Conservation (phyloP, 2,888 invertebrate species). For the Isoperla grammatica region DNA sequence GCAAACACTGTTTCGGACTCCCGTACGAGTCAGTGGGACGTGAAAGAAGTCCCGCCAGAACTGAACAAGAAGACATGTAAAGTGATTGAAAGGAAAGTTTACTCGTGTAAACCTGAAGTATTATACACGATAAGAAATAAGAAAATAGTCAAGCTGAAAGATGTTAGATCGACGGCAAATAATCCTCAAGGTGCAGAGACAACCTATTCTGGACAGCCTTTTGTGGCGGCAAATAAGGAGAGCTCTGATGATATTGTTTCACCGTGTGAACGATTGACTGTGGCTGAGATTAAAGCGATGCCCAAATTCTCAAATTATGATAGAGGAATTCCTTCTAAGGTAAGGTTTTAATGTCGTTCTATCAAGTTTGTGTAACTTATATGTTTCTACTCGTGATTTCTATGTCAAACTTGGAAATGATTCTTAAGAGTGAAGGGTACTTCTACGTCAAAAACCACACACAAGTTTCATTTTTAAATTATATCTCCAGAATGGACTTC, state of each 20-base stretch:
- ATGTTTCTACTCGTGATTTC: too few relatives aligned
- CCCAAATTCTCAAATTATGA: constrained; percentile 51
- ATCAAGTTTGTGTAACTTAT: too few relatives aligned
- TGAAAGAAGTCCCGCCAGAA: constrained; percentile 38
- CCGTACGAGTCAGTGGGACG: constrained; percentile 42
- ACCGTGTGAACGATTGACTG: constrained; percentile 41
- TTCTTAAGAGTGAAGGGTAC: too few relatives aligned
- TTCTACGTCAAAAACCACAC: too few relatives aligned
- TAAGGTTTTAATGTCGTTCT: too few relatives aligned
- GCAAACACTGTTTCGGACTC: neutral
- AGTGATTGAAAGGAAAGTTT: constrained; percentile 20
- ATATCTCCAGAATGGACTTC: too few relatives aligned
- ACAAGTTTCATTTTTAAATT: too few relatives aligned
- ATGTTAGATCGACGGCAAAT: constrained; percentile 13
- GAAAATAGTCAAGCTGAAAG: constrained; percentile 45
- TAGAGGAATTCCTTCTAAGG: constrained; percentile 44
- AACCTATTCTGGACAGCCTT: too few relatives aligned
- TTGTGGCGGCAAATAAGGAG: neutral
- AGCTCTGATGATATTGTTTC: too few relatives aligned
- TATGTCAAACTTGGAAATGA: too few relatives aligned
- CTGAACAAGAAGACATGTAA: neutral
- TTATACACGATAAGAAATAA: constrained; percentile 51
- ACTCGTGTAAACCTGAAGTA: constrained; percentile 40
- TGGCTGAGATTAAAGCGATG: constrained; percentile 51
- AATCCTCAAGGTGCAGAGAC: neutral